Base-by-base conservation (phyloP, 2,113 vertebrate genomes). In the Grammomys dolichurus region DNA sequence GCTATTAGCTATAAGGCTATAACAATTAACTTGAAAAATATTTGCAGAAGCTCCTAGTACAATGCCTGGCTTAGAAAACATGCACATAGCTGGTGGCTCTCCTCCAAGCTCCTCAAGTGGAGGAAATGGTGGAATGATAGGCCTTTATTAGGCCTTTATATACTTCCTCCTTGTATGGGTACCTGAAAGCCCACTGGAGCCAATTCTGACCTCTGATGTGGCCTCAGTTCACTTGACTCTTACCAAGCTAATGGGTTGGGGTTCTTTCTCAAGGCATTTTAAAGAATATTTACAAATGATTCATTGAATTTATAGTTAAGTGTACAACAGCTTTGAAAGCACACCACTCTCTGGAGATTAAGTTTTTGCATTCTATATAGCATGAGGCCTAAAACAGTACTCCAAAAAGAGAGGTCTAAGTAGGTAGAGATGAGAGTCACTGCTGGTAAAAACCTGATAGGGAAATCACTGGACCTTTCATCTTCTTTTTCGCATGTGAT, bases 1-100 rank as follows among this genome's bases (percentile, higher is more conserved):
- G 54, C 77, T 58, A 78, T 90, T 86, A 87, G 69, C 86, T 95
- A 69, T 91, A 89, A 89, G 69, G 56, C 46, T 70, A 17, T 65
- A 91, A 86, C 56, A n/a, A 77, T 77, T 91, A 89, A 90, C 46
- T 69, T 90, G 85, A 40, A 89, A 94, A 88, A 43, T 96, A 95
- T 93, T 94, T 93, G 26, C 67, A 63, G 78, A 97, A 28, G 6
- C 5, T 94, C 60, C 54, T 89, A 86, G 33, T 48, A 80, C 40
- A 36, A 60, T 58, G 70, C 63, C 14, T 91, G 33, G 24, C 6
- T 82, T 82, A 58, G 40, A 40, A 56, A 28, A 89, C 12, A 5
- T 7, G 1, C 46, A 33, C 56, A 69, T 33, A 31, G 60, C 77
- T 33, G 17, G 2, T 69, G 51, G 58, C 31, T 73, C 4, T 76